Conservation (phyloP, 2,797 vertebrate genomes). For the Champsocephalus esox region DNA sequence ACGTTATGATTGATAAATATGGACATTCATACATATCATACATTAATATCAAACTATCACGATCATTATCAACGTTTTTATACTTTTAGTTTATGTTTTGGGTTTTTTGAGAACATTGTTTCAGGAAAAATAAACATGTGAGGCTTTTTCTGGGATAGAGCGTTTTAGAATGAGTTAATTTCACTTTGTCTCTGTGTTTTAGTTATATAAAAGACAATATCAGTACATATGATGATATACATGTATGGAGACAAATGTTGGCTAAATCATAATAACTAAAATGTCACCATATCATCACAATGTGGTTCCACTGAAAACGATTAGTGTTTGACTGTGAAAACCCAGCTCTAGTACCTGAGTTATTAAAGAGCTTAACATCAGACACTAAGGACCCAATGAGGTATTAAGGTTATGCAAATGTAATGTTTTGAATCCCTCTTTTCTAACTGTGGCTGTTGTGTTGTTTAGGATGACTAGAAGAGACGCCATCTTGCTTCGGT, state of each 20-base stretch:
- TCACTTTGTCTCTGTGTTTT: too few species aligned
- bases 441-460: constrained; percentile 2
- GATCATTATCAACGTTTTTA: background rate
- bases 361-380: background rate
- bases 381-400: background rate
- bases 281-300: background rate
- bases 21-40: background rate
- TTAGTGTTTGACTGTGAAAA: background rate
- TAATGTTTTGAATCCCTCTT: background rate
- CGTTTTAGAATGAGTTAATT: too few species aligned
- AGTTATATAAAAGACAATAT: too few species aligned
- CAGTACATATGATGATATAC: too few species aligned
- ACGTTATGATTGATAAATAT: too few species aligned
- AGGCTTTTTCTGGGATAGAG: background rate
- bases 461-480: constrained; percentile 83
- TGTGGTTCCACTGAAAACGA: background rate
- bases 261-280: background rate
- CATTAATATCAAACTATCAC: background rate
- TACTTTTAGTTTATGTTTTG: background rate
- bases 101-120: background rate
- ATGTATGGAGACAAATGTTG: too few species aligned
- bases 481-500: constrained; percentile 27
- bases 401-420: background rate
- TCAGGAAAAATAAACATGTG: background rate
- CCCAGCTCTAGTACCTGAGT: too few species aligned